Percentiles rank a stretch among this genome's conserved stretches.
Conservation (phyloP, 2,113 vertebrate species). For the Eublepharis macularius region DNA sequence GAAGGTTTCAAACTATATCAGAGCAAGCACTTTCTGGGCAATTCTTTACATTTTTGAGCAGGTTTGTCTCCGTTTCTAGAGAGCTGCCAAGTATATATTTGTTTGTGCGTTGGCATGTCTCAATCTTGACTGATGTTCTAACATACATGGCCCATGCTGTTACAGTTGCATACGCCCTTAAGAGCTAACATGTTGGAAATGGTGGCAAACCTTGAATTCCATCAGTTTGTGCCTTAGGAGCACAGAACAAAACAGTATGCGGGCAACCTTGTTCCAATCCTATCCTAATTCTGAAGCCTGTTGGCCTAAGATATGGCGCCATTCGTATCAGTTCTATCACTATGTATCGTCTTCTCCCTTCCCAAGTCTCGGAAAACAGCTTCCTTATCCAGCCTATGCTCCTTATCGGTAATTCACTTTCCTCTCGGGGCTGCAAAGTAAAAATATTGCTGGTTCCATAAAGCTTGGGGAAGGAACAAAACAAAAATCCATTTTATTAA, state of each 20-base stretch:
- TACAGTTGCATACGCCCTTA: not conserved
- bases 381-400: conserved; percentile 12
- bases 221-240: not conserved
- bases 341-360: not conserved
- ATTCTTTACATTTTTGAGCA: too few species aligned
- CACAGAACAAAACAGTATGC: too few species aligned
- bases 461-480: conserved; percentile 25
- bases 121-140: too few species aligned
- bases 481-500: conserved; percentile 58
- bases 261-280: not conserved
- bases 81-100: too few species aligned
- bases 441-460: conserved; percentile 35
- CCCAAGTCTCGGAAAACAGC: not conserved
- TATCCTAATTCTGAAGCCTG: not conserved
- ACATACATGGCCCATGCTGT: too few species aligned
- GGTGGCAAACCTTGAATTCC: not conserved
- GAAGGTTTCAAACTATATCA: too few species aligned
- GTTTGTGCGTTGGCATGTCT: too few species aligned
- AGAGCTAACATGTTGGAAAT: not conserved
- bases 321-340: not conserved
- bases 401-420: conserved; percentile 15
- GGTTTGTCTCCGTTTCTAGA: too few species aligned
- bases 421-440: not conserved
- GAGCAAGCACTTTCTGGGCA: too few species aligned
- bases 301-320: not conserved